Evolutionary conservation across 2,113 vertebrate genomes (phyloP), one percentile per base, ranked within the genome.

Genomic region (Typhlomys cinereus): DNA sequence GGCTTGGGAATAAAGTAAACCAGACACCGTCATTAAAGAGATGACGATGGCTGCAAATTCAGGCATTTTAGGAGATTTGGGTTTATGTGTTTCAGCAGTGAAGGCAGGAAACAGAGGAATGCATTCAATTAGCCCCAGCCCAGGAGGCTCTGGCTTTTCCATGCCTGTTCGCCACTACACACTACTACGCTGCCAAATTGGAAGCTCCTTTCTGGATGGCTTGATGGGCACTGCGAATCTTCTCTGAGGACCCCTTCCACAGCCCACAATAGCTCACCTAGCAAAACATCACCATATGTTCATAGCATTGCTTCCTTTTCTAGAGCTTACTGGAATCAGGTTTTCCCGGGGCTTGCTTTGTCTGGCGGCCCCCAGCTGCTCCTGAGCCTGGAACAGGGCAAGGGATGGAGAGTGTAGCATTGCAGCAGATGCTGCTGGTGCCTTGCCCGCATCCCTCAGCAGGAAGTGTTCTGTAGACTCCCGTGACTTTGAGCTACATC

Each of bases 271-370:
- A 89, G 95, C 34, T 41, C 67, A 41, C 87, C 85, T 85, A 94
- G 92, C 82, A 96, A 97, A 98, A 97, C 86, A 96, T 93, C 95
- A 76, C 94, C 94, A 94, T 96, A 92, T 96, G 96, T 95, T 92
- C 73, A 48, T 90, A 71, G 86, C 39, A 57, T 34, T 73, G 2
- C 70, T 95, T 96, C 79, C 92, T 81, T 82, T 85, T 48, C 92
- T 41, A 84, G 95, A 83, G 95, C 91, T 97, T 94, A 27, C 92
- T 95, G 89, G 69, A 41, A 93, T 13, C 0, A 0, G 44, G 69
- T 70, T 87, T 93, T 92, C 85, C 48, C 78, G 93, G 95, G 92
- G 91, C 90, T 96, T 86, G 93, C 74, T 93, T 96, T 91, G 93
- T 82, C 71, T 31, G 5, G 17, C 31, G 57, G 27, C 74, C 57